Evolutionary conservation across 2,888 invertebrate genomes (phyloP).

Genomic region (Osedax frankpressi): DNA sequence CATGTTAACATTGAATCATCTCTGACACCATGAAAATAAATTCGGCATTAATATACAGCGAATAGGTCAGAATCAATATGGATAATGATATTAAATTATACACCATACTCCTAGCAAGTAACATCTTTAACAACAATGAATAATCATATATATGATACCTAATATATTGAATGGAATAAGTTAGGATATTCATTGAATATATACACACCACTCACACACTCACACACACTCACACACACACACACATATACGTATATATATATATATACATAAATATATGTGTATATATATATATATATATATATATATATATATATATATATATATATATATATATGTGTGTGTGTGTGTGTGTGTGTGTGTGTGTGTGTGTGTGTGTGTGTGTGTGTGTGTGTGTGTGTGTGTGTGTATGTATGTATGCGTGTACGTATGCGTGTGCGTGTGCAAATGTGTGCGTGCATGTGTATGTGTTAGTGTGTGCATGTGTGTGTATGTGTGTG

Average conservation of each 20-base stretch:
- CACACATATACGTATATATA: not conserved
- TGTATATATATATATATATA: not conserved
- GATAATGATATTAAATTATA: too few species aligned
- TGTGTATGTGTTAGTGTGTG: not conserved
- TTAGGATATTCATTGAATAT: too few species aligned
- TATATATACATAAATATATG: not conserved
- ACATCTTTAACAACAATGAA: too few species aligned
- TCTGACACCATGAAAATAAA: too few species aligned
- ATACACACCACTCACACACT: too few species aligned
- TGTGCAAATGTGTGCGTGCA: not conserved
- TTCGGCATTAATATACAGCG: too few species aligned
- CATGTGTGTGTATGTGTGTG: not conserved
- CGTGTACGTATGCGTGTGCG: not conserved
- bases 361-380: not conserved
- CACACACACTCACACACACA: not conserved
- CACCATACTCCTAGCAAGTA: too few species aligned
- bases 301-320: not conserved
- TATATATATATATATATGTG: not conserved
- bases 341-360: not conserved
- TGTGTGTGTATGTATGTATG: not conserved
- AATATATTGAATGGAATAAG: too few species aligned
- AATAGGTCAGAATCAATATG: too few species aligned
- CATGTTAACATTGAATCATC: too few species aligned
- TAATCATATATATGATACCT: too few species aligned
- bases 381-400: not conserved